These are phyloP conservation scores for Microtus oregoni DNA, from an alignment of 2,113 vertebrate species.

Conservation along the genomic window DNA sequence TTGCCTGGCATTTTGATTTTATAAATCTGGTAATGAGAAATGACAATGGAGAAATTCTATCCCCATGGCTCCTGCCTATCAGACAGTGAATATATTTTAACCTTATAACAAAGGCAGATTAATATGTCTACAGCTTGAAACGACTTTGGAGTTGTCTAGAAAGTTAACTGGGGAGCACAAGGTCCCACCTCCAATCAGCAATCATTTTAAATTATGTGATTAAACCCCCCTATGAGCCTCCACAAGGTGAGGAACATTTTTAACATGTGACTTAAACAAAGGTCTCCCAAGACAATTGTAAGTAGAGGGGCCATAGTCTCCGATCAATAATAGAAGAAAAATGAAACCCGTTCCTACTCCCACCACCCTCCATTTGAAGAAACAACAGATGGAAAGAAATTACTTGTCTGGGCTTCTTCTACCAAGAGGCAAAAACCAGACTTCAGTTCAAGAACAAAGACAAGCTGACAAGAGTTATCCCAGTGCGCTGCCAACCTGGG, in stretches of 20 bases:
- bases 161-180: neutral
- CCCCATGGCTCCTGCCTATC: neutral
- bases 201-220: slow-evolving; percentile 37
- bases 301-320: neutral
- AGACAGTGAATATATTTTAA: slow-evolving; percentile 23
- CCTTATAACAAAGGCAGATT: slow-evolving; percentile 36
- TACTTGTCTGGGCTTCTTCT: neutral
- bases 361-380: neutral
- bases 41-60: slow-evolving; percentile 24
- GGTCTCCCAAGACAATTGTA: neutral
- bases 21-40: slow-evolving; percentile 27
- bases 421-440: slow-evolving; percentile 13
- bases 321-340: slow-evolving; percentile 21
- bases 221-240: neutral
- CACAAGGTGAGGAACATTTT: neutral
- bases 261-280: slow-evolving; percentile 8
- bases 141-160: slow-evolving; percentile 34
- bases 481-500: neutral
- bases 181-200: neutral
- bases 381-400: slow-evolving; percentile 18
- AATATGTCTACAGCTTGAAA: slow-evolving; percentile 23
- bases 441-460: neutral
- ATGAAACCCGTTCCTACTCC: neutral
- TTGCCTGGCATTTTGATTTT: slow-evolving; percentile 8
- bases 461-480: neutral